Evolutionary conservation across 2,888 invertebrate species (phyloP).

Genomic region (Tenthredo notha): DNA sequence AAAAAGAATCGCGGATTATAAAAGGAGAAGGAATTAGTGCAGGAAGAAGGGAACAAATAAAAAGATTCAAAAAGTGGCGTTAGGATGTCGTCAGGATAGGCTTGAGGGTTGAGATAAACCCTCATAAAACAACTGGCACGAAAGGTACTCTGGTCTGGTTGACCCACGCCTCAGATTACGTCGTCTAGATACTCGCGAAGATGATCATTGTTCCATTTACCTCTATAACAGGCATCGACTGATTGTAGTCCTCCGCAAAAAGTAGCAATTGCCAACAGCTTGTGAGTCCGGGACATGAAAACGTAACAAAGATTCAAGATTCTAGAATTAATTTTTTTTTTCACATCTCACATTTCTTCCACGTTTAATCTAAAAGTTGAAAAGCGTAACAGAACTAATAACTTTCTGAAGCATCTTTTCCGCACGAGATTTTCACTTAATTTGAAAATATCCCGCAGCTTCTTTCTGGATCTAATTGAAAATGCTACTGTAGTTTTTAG

Average conservation of each 20-base stretch:
- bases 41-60: conserved; percentile 62
- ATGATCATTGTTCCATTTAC: conserved; percentile 42
- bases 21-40: conserved; percentile 53
- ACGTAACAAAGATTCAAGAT: neutral
- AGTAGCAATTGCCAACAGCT: neutral
- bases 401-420: neutral
- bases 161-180: conserved; percentile 53
- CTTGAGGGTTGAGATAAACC: conserved; percentile 62
- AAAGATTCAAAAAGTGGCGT: conserved; percentile 41
- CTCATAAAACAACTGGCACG: conserved; percentile 68
- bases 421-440: neutral
- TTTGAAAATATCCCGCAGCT: neutral
- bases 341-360: neutral
- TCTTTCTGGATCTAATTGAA: neutral
- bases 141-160: conserved; percentile 60
- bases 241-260: neutral
- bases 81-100: conserved; percentile 41
- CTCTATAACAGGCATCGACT: neutral
- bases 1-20: conserved; percentile 31
- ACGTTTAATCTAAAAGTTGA: neutral
- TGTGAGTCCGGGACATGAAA: neutral
- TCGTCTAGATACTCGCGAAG: conserved; percentile 55
- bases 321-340: neutral
- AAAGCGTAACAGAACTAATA: neutral
- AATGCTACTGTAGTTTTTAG: neutral